Evolutionary conservation across 2,113 vertebrate species (phyloP), one percentile per base, ranked within the genome.

Genomic region (Ceyx melanurus): DNA sequence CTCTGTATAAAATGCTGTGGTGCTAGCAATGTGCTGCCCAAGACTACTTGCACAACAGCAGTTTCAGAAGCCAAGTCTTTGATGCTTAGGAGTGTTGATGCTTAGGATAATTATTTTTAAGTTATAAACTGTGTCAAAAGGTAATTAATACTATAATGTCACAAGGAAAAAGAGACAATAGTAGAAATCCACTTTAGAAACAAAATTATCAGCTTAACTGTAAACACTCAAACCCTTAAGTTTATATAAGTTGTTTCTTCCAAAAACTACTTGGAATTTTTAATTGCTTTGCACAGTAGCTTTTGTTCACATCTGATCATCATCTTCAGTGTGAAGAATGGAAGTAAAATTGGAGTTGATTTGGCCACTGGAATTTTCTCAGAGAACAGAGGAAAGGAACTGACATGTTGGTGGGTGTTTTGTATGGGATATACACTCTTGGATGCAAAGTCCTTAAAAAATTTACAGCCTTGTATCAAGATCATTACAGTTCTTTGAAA

Each of bases 391-490:
- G 40, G 6, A 77, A 58, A 68, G 25, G 28, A 54, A 5, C 2
- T 66, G 46, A 10, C 17, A 79, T 50, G 10, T 37, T 37, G 20
- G 20, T 45, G 77, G 21, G 29, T 62, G 15, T 16, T 46, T 53
- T 53, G 22, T 51, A 42, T 18, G n/a, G 54, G 71, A 87, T 46
- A 37, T 37, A 28, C 3, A 29, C 12, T 37, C 6, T 25, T 10
- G 20, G 21, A 33, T 74, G 13, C 7, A 40, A 77, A 62, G 31
- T 26, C 18, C 16, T 48, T 62, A 20, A 26, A 46, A 60, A 31
- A 3, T 40, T 20, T 65, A 18, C 22, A 40, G n/a, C 6, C 15
- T n/a, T 1, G 0, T 43, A 23, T 21, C n/a, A 67, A 13, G 15
- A 29, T n/a, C 20, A n/a, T 46, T 29, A 45, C 9, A 31, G 9